These are phyloP conservation scores for Limnephilus rhombicus DNA, from an alignment of 2,888 invertebrate species.

Conservation along the genomic window DNA sequence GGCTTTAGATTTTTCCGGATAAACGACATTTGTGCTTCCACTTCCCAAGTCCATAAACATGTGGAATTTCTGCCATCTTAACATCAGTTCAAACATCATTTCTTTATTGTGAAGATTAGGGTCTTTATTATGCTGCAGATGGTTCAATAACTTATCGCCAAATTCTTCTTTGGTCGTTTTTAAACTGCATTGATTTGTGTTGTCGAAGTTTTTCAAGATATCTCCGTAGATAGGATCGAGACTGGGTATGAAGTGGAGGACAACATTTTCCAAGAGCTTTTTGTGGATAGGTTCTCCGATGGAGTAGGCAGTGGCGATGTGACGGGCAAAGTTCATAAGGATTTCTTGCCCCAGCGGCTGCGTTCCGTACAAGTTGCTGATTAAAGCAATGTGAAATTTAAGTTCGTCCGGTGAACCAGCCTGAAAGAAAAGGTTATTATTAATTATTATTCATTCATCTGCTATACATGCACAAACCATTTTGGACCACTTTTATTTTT, in stretches of 20 bases:
- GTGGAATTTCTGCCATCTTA: slow-evolving; percentile 84
- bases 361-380: slow-evolving; percentile 89
- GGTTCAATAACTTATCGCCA: slow-evolving; percentile 80
- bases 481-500: too few species aligned
- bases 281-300: slow-evolving; percentile 83
- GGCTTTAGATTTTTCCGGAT: slow-evolving; percentile 72
- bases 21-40: slow-evolving; percentile 82
- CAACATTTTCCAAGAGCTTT: slow-evolving; percentile 82
- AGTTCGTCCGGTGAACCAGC: slow-evolving; percentile 87
- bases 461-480: too few species aligned
- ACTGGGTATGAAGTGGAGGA: slow-evolving; percentile 88
- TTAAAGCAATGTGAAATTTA: slow-evolving; percentile 89
- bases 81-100: slow-evolving; percentile 81
- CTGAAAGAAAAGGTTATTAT: slow-evolving; percentile 72
- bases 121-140: slow-evolving; percentile 73
- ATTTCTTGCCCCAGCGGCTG: slow-evolving; percentile 93
- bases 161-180: slow-evolving; percentile 78
- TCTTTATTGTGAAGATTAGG: slow-evolving; percentile 75
- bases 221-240: slow-evolving; percentile 72
- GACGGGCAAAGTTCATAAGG: slow-evolving; percentile 88
- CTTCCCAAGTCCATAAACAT: slow-evolving; percentile 86
- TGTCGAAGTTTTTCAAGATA: slow-evolving; percentile 70
- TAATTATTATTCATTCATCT: too few species aligned
- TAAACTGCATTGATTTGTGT: slow-evolving; percentile 71
- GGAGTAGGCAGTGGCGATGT: slow-evolving; percentile 85